Evolutionary conservation across 2,797 vertebrate genomes (phyloP).

Genomic region (Eremophila alpestris): DNA sequence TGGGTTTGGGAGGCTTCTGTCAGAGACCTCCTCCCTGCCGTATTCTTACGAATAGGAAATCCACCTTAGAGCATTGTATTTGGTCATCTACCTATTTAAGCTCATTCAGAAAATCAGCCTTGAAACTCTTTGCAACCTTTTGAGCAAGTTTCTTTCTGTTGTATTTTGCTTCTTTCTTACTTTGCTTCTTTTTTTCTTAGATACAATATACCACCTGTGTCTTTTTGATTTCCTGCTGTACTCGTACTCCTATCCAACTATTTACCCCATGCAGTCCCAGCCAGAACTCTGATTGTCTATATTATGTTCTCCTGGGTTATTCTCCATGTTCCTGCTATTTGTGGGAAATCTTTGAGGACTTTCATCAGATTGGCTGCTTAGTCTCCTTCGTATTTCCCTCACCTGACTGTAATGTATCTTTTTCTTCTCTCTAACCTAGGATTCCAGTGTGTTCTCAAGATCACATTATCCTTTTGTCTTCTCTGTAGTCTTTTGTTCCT

Average conservation of each 20-base stretch:
- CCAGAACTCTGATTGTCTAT: not conserved
- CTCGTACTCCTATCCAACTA: not conserved
- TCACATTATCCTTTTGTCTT: not conserved
- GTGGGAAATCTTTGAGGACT: not conserved
- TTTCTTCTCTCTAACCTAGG: not conserved
- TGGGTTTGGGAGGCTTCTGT: not conserved
- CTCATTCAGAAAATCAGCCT: not conserved
- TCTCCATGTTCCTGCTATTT: not conserved
- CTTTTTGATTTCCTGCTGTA: not conserved
- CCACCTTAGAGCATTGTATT: not conserved
- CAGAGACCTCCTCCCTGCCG: not conserved
- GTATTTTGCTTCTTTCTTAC: not conserved
- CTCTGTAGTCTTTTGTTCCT: not conserved
- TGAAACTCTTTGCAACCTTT: not conserved
- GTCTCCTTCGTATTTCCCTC: not conserved
- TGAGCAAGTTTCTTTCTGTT: not conserved
- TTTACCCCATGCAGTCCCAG: not conserved
- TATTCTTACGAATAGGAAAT: not conserved
- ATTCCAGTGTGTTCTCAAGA: not conserved
- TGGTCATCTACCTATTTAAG: not conserved
- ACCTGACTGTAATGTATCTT: not conserved
- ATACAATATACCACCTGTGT: not conserved
- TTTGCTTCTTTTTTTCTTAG: not conserved
- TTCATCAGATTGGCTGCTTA: not conserved
- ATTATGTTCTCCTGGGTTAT: not conserved